Percentiles rank a stretch among this genome's conserved stretches.
These are phyloP conservation scores for Belgica antarctica DNA, from an alignment of 2,888 invertebrate species.

Conservation along the genomic window DNA sequence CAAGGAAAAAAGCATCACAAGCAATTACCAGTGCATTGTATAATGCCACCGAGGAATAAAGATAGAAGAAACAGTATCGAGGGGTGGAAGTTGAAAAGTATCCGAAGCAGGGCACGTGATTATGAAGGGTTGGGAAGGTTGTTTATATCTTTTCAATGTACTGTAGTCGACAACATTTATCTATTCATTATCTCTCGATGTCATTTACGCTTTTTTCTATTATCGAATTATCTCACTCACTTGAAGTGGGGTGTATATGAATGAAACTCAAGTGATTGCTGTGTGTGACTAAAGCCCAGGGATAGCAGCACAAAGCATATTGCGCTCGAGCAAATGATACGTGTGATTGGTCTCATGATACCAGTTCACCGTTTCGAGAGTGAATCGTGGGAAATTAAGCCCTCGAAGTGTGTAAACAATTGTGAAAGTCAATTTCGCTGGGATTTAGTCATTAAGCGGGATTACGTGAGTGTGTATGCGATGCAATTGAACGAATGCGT, in stretches of 20 bases:
- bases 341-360: slow-evolving; percentile 39
- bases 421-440: slow-evolving; percentile 39
- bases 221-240: slow-evolving; percentile 42
- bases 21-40: slow-evolving; percentile 41
- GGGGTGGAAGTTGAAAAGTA: not conserved
- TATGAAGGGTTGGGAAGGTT: slow-evolving; percentile 31
- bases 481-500: too few relatives aligned
- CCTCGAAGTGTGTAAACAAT: slow-evolving; percentile 44
- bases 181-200: slow-evolving; percentile 39
- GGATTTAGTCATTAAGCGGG: slow-evolving; percentile 31
- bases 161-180: slow-evolving; percentile 32
- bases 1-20: slow-evolving; percentile 31
- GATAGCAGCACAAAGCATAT: slow-evolving; percentile 32
- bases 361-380: not conserved
- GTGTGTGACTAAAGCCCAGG: not conserved
- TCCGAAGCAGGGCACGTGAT: slow-evolving; percentile 25
- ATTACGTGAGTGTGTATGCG: not conserved
- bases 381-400: slow-evolving; percentile 44
- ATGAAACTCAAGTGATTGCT: not conserved
- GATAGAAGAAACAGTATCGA: not conserved
- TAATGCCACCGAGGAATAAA: slow-evolving; percentile 27
- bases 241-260: slow-evolving; percentile 34
- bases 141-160: slow-evolving; percentile 38
- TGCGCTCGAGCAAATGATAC: slow-evolving; percentile 40
- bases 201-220: slow-evolving; percentile 42